Base-by-base conservation (phyloP, 2,797 vertebrate species). In the Tragopan temminckii region DNA sequence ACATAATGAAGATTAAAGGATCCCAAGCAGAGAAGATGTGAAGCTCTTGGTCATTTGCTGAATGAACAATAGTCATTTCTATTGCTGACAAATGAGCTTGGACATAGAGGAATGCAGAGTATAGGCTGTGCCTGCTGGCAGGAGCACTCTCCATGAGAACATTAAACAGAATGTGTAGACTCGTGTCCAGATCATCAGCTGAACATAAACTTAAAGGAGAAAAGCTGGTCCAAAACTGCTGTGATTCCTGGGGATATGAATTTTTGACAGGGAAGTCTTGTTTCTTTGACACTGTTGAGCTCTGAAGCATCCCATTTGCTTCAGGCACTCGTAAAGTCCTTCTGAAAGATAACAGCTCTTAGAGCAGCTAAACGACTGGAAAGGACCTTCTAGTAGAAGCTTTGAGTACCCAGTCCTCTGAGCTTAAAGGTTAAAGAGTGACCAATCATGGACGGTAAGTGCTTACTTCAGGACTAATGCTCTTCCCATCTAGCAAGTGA, bases 81-180 rank as follows among this genome's bases (percentile, higher is more conserved):
- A 23, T 0, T 0, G 12, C 5, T 25, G 23, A 38, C 9, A 64
- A 45, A 21, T 68, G 48, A 77, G 84, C 9, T 31, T 40, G 61
- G n/a, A 27, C 1, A 2, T 46, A 40, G 52, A 77, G 31, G 36
- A 38, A 64, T 5, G 45, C n/a, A 5, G 16, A 27, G 7, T 6
- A 40, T 31, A 16, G n/a, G 6, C 35, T 59, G 13, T 4, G 0
- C 1, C 1, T 52, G 40, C 35, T 52, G 23, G 8, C 0, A 0
- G 31, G 31, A 67, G 19, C 66, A 53, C 0, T 0, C 14, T 38
- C 31, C 19, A 13, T 11, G 1, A 2, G 31, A 21, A 18, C 66
- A 29, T 79, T 52, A 46, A 45, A 46, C 11, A 50, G 27, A 33
- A 27, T 43, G 36, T 1, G 1, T 10, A 11, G 1, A 20, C 64